Conservation (phyloP, 2,888 invertebrate species). For the Flabesymbios commensalis region DNA sequence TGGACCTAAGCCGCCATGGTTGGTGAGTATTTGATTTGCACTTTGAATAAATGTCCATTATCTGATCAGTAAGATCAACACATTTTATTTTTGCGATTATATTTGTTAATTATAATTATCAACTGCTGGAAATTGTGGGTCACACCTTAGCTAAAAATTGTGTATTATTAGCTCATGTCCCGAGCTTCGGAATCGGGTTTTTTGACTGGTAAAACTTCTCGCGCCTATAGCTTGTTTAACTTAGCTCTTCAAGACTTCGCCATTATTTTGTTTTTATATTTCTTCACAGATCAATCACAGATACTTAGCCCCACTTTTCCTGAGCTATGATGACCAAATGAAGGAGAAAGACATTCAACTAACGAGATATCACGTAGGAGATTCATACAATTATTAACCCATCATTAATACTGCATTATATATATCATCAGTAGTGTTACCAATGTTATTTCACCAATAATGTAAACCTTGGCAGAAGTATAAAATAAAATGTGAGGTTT, state of each 20-base stretch:
- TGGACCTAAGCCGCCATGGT: constrained; percentile 59
- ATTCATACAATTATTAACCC: constrained; percentile 45
- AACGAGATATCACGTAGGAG: constrained; percentile 44
- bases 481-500: not conserved
- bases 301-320: constrained; percentile 54
- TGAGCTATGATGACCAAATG: constrained; percentile 57
- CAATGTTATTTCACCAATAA: not conserved
- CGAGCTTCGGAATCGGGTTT: too few relatives aligned
- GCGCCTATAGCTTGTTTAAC: too few relatives aligned
- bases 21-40: constrained; percentile 52
- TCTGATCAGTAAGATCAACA: too few relatives aligned
- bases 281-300: constrained; percentile 29
- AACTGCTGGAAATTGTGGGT: too few relatives aligned
- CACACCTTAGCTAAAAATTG: too few relatives aligned
- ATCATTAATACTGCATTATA: constrained; percentile 31
- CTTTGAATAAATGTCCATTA: too few relatives aligned
- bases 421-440: not conserved
- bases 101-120: too few relatives aligned
- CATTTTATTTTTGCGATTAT: too few relatives aligned
- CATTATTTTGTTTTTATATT: not conserved
- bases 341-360: constrained; percentile 48
- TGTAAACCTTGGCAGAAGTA: not conserved
- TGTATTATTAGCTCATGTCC: too few relatives aligned
- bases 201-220: too few relatives aligned
- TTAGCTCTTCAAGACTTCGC: too few relatives aligned